Evolutionary conservation across 2,888 invertebrate species (phyloP).

Genomic region (Megalurothrips usitatus): DNA sequence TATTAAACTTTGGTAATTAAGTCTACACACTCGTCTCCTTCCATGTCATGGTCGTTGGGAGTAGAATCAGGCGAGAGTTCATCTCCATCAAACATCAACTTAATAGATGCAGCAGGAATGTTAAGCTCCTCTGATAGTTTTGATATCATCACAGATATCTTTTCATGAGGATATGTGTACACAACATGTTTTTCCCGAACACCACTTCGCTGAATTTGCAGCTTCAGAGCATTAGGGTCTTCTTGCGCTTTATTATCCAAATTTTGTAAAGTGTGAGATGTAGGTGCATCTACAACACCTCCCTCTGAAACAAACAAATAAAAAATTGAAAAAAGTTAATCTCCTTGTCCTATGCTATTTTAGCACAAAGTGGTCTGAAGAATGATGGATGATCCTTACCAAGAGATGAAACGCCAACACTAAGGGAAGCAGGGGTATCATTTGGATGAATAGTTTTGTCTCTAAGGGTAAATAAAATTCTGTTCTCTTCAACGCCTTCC

Average conservation of each 20-base stretch:
- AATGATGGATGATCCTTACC: neutral
- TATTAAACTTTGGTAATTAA: neutral
- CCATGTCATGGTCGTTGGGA: neutral
- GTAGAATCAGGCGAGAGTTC: neutral
- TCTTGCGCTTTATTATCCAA: neutral
- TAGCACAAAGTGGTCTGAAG: neutral
- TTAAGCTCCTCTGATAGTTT: conserved; percentile 12
- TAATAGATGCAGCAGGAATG: neutral
- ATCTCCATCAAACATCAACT: neutral
- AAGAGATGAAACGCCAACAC: neutral
- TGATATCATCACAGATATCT: conserved; percentile 14
- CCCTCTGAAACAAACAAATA: neutral
- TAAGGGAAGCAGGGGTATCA: neutral
- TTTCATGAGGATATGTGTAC: neutral
- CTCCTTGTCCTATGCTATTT: neutral
- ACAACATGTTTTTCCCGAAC: neutral
- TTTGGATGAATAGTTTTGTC: neutral
- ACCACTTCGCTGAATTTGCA: neutral
- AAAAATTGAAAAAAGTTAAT: neutral
- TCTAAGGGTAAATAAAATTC: neutral
- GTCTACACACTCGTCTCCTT: conserved; percentile 4
- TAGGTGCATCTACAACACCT: neutral
- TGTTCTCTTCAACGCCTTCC: neutral
- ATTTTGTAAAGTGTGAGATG: neutral
- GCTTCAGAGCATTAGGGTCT: neutral